Evolutionary conservation across 2,797 vertebrate genomes (phyloP), one percentile per base, ranked within the genome.

Genomic region (Lithobates sylvaticus): DNA sequence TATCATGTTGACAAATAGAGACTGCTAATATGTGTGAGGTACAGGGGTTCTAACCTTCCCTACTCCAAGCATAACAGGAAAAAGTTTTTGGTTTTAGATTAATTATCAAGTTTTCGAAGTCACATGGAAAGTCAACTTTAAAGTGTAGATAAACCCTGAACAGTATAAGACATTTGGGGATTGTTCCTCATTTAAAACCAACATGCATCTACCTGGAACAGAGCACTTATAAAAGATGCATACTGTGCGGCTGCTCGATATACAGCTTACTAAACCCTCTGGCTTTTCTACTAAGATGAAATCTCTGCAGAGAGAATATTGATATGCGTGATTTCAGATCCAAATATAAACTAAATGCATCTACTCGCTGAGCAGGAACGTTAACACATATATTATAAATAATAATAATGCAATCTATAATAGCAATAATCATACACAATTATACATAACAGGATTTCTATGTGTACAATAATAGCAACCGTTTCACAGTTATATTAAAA

Each of bases 161-260:
- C 50, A 67, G 23, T 21, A 32, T 21, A 1, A 47, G 65, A 26
- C n/a, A 13, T 29, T 65, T 26, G 65, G 27, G 65, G 65, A 67
- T 71, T 81, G 50, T 71, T 71, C 21, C 68, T 71, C 18, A 71
- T 81, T 39, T 54, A 36, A 81, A 71, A n/a, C 47, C 78, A 10
- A 47, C 12, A 9, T 81, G 15, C 67, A 27, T 71, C 78, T 10
- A 58, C 13, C 50, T 81, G 26, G 67, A 81, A 71, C 50, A 47
- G 47, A 81, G 70, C 44, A 23, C 42, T 81, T 39, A 81, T 81
- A 71, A 81, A 81, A 81, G 23, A 81, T 71, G 78, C 21, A 81
- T 72, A 69, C 67, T 36, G 68, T 71, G 32, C 54, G 27, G 27
- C 78, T 81, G 47, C 32, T 80, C 42, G 10, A 71, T 26, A 71